phyloP scores from a whole-genome alignment of 2,797 vertebrate genomes.

The Cynodonichthys magdalenae region DNA sequence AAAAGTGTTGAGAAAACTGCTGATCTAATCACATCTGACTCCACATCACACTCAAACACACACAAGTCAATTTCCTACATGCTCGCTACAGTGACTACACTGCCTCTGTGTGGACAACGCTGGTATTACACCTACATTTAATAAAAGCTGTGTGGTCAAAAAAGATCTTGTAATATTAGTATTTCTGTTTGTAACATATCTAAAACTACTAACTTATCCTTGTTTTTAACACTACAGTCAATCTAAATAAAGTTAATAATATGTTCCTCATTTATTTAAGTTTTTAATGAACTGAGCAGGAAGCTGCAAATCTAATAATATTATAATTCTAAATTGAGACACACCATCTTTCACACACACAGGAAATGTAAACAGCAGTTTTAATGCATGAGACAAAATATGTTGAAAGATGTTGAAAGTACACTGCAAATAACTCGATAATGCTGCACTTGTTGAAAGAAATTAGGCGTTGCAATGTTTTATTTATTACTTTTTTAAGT shows the following conservation, averaged over 20 bases:
- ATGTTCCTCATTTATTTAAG: fast-evolving
- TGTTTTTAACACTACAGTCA: background rate
- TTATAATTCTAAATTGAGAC: background rate
- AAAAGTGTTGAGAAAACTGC: conserved; percentile 7
- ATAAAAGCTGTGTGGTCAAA: background rate
- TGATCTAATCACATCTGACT: background rate
- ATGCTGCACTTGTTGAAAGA: background rate
- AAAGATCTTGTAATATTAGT: background rate
- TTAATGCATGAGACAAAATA: background rate
- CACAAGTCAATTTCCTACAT: too few species aligned
- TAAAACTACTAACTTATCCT: background rate
- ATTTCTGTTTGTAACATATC: background rate
- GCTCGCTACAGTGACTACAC: conserved; percentile 1
- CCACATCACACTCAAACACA: background rate
- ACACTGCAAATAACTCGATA: background rate
- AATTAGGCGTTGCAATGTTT: background rate
- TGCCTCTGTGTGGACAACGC: conserved; percentile 48
- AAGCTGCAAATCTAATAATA: background rate
- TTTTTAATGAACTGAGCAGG: background rate
- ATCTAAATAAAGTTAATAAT: background rate
- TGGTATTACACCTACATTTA: conserved; percentile 25
- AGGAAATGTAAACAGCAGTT: conserved; percentile 5
- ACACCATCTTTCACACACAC: background rate
- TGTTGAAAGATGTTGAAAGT: background rate
- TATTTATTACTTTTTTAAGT: too few species aligned